Percentiles rank a stretch among this genome's conserved stretches.
These are phyloP conservation scores for Hyppa rectilinea DNA, from an alignment of 2,888 invertebrate genomes.

Conservation along the genomic window DNA sequence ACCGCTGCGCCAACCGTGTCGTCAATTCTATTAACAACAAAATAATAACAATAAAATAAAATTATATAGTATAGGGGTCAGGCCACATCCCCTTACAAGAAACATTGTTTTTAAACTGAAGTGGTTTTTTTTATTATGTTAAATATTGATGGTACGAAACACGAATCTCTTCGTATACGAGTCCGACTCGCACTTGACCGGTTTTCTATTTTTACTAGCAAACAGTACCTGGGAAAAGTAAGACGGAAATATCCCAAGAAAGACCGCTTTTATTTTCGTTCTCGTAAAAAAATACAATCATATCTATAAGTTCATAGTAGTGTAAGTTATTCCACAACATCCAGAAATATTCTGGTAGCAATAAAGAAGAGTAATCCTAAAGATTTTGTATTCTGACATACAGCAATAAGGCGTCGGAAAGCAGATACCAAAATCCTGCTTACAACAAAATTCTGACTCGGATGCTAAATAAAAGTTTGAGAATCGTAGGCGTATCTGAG, in stretches of 20 bases:
- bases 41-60: too few species aligned
- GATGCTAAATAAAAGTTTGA: constrained; percentile 54
- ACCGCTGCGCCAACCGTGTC: too few species aligned
- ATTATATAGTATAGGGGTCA: too few species aligned
- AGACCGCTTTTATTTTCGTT: not conserved
- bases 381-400: constrained; percentile 18
- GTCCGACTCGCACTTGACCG: too few species aligned
- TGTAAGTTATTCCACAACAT: not conserved
- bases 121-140: too few species aligned
- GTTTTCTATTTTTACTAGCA: not conserved
- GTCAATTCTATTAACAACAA: too few species aligned
- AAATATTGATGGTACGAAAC: too few species aligned
- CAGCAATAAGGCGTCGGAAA: constrained; percentile 30
- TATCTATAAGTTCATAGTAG: too few species aligned
- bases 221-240: not conserved
- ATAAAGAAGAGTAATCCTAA: constrained; percentile 3
- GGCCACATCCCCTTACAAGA: too few species aligned
- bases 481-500: constrained; percentile 36
- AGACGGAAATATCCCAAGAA: not conserved
- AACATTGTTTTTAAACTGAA: too few species aligned
- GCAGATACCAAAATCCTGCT: constrained; percentile 44
- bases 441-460: constrained; percentile 48
- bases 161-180: too few species aligned
- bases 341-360: not conserved
- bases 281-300: not conserved